Evolutionary conservation across 1,140 invertebrate genomes (phyloP).

Genomic region (Zaprionus capensis): DNA sequence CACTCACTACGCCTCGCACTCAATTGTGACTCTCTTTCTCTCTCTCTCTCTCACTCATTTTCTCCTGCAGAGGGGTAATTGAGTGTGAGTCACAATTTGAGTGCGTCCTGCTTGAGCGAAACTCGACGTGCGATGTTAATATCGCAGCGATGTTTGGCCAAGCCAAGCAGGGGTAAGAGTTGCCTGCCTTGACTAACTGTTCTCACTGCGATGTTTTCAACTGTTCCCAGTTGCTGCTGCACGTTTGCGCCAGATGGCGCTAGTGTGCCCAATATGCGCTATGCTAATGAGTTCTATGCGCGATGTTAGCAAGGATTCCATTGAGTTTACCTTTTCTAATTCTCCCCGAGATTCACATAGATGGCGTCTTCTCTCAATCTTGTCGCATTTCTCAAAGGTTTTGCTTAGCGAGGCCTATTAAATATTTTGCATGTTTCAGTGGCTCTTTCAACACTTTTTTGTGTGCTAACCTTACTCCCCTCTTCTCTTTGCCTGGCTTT

Average conservation of each 20-base stretch:
- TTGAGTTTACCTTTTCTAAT: background rate
- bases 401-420: slow-evolving; percentile 33
- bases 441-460: slow-evolving; percentile 44
- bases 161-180: background rate
- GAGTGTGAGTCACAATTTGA: slow-evolving; percentile 22
- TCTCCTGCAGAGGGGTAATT: slow-evolving; percentile 29
- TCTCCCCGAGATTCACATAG: slow-evolving; percentile 11
- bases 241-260: slow-evolving; percentile 44
- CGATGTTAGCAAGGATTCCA: background rate
- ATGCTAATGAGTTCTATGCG: background rate
- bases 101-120: slow-evolving; percentile 44
- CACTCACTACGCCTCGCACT: background rate
- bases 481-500: background rate
- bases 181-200: slow-evolving; percentile 21
- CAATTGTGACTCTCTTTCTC: background rate
- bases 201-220: slow-evolving; percentile 38
- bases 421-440: slow-evolving; percentile 47
- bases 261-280: background rate
- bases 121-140: slow-evolving; percentile 41
- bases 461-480: background rate
- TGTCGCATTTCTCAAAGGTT: background rate
- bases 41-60: background rate
- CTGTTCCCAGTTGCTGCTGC: slow-evolving; percentile 19
- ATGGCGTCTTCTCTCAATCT: slow-evolving; percentile 15
- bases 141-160: slow-evolving; percentile 19